A percentile compares a stretch with the other conserved stretches of the same genome.
Evolutionary conservation across 2,888 invertebrate genomes (phyloP).

Genomic region (Trachelus tabidus): DNA sequence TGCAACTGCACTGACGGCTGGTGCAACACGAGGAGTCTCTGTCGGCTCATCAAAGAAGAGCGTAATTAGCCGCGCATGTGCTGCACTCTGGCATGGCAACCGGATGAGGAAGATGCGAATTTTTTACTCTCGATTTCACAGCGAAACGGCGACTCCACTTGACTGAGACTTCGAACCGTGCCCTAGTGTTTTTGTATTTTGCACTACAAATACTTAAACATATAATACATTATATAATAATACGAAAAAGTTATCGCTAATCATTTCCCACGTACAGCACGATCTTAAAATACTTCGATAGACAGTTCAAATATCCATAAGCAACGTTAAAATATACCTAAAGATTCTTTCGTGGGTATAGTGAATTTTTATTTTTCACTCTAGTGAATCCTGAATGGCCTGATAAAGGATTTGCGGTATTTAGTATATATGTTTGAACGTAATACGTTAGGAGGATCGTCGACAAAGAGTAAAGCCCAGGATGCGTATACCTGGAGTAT

Average conservation of each 20-base stretch:
- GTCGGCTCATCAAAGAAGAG: constrained; percentile 53
- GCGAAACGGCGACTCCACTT: constrained; percentile 11
- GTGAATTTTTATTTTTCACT: neutral
- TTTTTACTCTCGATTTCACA: constrained; percentile 16
- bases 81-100: constrained; percentile 38
- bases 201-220: neutral
- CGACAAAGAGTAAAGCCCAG: neutral
- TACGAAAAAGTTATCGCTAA: neutral
- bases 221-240: neutral
- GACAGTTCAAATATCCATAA: neutral
- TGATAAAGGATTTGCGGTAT: neutral
- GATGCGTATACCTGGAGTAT: constrained; percentile 1
- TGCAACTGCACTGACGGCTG: constrained; percentile 26
- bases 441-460: neutral
- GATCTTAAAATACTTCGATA: neutral
- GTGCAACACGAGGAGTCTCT: constrained; percentile 5
- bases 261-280: neutral
- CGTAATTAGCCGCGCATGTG: constrained; percentile 59
- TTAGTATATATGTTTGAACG: neutral
- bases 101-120: constrained; percentile 17
- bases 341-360: neutral
- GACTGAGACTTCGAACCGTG: neutral
- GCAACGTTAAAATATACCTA: neutral
- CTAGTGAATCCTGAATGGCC: neutral
- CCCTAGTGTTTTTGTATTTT: neutral